Conservation (phyloP, 2,888 invertebrate species). For the Ferrisia virgata region DNA sequence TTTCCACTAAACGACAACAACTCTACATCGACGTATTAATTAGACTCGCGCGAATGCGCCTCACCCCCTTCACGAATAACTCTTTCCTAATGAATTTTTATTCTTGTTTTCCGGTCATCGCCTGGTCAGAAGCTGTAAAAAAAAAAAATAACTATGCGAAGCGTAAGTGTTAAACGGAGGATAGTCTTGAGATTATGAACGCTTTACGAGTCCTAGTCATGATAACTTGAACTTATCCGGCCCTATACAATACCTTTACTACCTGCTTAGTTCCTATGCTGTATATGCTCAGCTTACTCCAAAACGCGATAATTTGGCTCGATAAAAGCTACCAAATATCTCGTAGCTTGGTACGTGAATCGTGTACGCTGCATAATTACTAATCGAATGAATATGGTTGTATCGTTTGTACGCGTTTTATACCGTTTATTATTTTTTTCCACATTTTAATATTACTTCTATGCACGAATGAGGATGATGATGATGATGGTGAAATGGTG, state of each 20-base stretch:
- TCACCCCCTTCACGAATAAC: background rate
- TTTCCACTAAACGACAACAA: background rate
- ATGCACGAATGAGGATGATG: background rate
- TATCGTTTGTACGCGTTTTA: background rate
- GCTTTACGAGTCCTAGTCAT: background rate
- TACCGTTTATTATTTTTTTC: too few relatives aligned
- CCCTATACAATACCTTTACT: too few relatives aligned
- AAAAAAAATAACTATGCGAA: background rate
- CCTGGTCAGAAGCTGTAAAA: too few relatives aligned
- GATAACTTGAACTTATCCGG: background rate
- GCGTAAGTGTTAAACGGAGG: background rate
- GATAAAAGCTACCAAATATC: too few relatives aligned
- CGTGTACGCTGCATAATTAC: background rate
- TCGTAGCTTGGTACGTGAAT: too few relatives aligned
- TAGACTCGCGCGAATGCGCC: constrained; percentile 7
- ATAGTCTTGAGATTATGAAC: background rate
- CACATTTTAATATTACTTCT: background rate
- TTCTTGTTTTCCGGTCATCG: constrained; percentile 23
- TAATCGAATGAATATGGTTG: background rate
- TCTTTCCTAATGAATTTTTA: background rate
- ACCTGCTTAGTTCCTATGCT: too few relatives aligned
- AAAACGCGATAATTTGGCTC: background rate
- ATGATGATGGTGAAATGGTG: background rate
- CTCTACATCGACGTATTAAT: background rate
- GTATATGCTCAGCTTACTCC: too few relatives aligned